Base-by-base conservation (phyloP, 2,888 invertebrate species). In the Carabus problematicus region DNA sequence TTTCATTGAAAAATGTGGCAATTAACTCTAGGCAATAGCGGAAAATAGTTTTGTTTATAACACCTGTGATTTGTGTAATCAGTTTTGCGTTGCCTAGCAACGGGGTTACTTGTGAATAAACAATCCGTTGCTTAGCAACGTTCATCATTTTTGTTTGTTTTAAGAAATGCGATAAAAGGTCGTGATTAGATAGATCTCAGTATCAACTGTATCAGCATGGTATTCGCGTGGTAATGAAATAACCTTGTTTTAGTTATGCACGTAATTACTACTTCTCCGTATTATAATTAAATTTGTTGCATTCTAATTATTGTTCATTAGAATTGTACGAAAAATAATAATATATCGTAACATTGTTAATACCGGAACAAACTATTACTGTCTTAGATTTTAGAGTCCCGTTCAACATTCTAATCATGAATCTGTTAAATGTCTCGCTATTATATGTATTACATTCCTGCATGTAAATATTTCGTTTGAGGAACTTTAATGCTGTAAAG, bases 111-210 rank as follows among this genome's bases (percentile, higher is more conserved):
- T 60, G 42, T 67, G 49, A 52, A 67, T 67, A 67, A 67, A 59
- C 60, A 67, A 67, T 42, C 42, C 42, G 67, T 60, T 66, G 58
- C 66, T 49, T 58, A 39, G 66, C 49, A 66, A 58, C 58, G 42
- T 56, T 59, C 49, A 58, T 40, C 49, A 40, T 47, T 59, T 59
- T 66, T 45, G n/a, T 47, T 58, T 59, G 14, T 59, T 52, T 14
- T 16, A 29, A 42, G 40, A 47, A 66, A 45, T 45, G 12, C 29
- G 56, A 55, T 55, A 54, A 18, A 29, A 49, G 45, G 49, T 12
- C 45, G 14, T 41, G 18, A 29, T 29, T 29, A 29, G 29, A 29
- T 29, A 29, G 29, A 29, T 29, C 29, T 2, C 29, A 29, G 29
- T 29, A 29, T 3, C 29, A 29, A 6, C 6, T 29, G 29, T 29